Evolutionary conservation across 2,797 vertebrate genomes (phyloP).

Genomic region (Lithobates sylvaticus): DNA sequence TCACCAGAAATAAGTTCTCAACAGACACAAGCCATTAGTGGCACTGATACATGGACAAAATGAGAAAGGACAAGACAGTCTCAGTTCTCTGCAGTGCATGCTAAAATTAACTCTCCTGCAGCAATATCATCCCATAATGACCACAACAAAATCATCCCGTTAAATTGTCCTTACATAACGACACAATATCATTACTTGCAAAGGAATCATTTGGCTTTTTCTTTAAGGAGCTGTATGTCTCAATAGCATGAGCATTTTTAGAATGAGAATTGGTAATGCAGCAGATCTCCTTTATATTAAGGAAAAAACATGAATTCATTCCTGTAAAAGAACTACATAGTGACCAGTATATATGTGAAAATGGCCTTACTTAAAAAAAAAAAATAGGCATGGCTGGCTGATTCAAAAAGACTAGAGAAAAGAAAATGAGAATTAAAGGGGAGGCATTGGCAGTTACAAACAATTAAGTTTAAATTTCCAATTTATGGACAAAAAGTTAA

Average conservation of each 20-base stretch:
- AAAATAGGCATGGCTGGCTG: too few species aligned
- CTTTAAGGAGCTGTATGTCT: neutral
- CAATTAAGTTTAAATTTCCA: too few species aligned
- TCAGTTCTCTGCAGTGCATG: slow-evolving; percentile 14
- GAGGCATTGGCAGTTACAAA: too few species aligned
- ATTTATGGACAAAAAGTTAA: too few species aligned
- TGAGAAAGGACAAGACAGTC: slow-evolving; percentile 44
- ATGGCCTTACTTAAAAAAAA: too few species aligned
- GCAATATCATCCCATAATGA: slow-evolving; percentile 44
- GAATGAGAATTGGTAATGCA: neutral
- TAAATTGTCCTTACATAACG: slow-evolving; percentile 25
- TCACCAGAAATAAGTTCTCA: slow-evolving; percentile 56
- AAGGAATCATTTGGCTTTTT: neutral
- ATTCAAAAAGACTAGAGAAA: too few species aligned
- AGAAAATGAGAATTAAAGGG: too few species aligned
- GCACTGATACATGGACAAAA: slow-evolving; percentile 17
- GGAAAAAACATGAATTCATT: too few species aligned
- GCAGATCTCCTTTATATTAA: neutral
- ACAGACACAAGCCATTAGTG: slow-evolving; percentile 51
- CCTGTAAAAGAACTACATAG: neutral
- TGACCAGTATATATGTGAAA: too few species aligned
- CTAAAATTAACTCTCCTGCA: slow-evolving; percentile 49
- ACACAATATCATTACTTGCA: slow-evolving; percentile 21
- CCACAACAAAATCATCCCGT: slow-evolving; percentile 37
- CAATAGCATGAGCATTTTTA: neutral